Evolutionary conservation across 53 echinoderm and acorn worm genomes (phyloP).

Genomic region (Hippasteria phrygiana): DNA sequence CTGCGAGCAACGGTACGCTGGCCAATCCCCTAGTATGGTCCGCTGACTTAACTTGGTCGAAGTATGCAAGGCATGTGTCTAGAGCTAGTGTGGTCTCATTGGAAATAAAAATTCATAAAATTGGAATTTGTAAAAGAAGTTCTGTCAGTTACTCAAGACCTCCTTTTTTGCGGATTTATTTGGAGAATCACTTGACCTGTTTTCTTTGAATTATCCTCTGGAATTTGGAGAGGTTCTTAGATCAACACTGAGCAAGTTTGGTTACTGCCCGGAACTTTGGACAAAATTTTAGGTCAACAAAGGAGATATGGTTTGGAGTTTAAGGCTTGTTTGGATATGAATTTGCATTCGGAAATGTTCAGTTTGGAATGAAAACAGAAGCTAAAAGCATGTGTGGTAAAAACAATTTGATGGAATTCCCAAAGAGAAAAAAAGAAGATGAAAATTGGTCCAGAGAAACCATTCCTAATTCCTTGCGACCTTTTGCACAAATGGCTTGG

Average conservation of each 20-base stretch:
- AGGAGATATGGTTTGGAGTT: not conserved
- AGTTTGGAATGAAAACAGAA: conserved; percentile 34
- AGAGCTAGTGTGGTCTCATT: not conserved
- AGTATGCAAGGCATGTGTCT: conserved; percentile 39
- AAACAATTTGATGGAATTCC: conserved; percentile 19
- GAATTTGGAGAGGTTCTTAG: conserved; percentile 15
- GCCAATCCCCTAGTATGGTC: not conserved
- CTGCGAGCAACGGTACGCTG: not conserved
- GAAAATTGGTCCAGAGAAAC: not conserved
- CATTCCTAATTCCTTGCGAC: not conserved
- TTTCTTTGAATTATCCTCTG: conserved; percentile 44
- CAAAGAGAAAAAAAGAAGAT: not conserved
- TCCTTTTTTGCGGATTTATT: not conserved
- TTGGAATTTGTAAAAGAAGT: not conserved
- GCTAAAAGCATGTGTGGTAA: conserved; percentile 30
- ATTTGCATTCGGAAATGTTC: conserved; percentile 42
- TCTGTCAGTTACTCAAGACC: not conserved
- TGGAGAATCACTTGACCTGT: conserved; percentile 32
- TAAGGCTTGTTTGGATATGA: not conserved
- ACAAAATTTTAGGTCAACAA: conserved; percentile 12
- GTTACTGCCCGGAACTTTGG: conserved; percentile 31
- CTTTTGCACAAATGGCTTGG: not conserved
- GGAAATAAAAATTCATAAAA: not conserved
- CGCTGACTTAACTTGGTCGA: conserved; percentile 28
- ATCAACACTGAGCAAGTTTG: conserved; percentile 31